Conservation (phyloP, 2,113 vertebrate genomes). For the Clarias magur region DNA sequence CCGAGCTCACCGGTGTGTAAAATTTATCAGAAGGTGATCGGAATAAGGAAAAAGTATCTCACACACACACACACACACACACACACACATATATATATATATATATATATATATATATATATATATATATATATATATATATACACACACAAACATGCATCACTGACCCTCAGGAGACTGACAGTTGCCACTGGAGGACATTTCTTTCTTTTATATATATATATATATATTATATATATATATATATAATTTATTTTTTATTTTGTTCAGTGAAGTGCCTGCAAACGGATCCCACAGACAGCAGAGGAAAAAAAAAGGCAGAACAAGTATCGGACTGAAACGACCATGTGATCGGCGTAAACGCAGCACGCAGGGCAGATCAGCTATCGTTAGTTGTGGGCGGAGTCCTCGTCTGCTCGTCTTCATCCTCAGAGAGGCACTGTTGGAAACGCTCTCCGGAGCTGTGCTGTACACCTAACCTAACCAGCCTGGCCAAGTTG, state of each 20-base stretch:
- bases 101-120: not conserved
- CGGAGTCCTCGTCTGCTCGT: not conserved
- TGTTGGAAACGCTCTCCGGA: constrained; percentile 3
- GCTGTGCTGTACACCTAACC: constrained; percentile 44
- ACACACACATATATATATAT: not conserved
- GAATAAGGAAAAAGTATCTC: constrained; percentile 11
- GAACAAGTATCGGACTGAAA: too few species aligned
- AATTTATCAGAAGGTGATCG: constrained; percentile 2
- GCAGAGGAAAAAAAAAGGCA: not conserved
- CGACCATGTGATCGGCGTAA: not conserved
- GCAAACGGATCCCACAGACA: constrained; percentile 29
- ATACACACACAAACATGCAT: constrained; percentile 24
- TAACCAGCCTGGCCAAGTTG: constrained; percentile 55
- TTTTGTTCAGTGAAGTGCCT: constrained; percentile 54
- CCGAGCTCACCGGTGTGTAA: not conserved
- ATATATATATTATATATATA: too few species aligned
- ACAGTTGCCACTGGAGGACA: constrained; percentile 45
- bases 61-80: constrained; percentile 23
- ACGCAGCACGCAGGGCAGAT: not conserved
- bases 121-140: too few species aligned
- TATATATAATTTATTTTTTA: not conserved
- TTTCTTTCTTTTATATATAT: constrained; percentile 12
- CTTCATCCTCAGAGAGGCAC: constrained; percentile 28
- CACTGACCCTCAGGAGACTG: constrained; percentile 51
- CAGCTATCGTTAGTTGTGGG: not conserved